A percentile compares a stretch with the other conserved stretches of the same genome.
These are phyloP conservation scores for Sterna hirundo DNA, from an alignment of 2,113 vertebrate species.

Conservation along the genomic window DNA sequence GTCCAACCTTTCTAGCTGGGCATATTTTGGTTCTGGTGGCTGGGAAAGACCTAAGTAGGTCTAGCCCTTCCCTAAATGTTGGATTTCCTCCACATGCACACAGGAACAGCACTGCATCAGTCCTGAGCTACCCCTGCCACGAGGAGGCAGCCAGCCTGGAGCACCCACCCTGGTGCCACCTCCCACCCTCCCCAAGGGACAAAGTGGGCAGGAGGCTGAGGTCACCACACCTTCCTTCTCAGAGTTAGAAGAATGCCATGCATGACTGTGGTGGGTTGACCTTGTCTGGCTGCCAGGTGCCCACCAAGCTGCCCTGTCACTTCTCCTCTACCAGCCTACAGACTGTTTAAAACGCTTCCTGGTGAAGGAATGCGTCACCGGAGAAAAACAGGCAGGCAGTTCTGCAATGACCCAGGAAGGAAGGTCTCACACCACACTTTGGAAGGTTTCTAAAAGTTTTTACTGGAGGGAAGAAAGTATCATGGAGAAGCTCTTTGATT, in stretches of 20 bases:
- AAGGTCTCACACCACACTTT: not conserved
- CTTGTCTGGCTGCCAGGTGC: not conserved
- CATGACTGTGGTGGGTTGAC: not conserved
- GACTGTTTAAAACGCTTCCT: not conserved
- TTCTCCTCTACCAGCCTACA: not conserved
- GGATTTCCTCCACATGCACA: not conserved
- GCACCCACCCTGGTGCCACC: not conserved
- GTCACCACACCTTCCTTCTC: not conserved
- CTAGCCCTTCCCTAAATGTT: not conserved
- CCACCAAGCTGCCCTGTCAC: not conserved
- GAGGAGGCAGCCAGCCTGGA: not conserved
- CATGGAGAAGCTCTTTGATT: not conserved
- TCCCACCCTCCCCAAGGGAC: not conserved
- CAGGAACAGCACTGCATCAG: not conserved
- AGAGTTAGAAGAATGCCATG: not conserved
- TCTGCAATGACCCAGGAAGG: not conserved
- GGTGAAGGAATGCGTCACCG: not conserved
- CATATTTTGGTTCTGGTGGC: not conserved
- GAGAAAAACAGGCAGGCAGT: not conserved
- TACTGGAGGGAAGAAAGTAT: not conserved
- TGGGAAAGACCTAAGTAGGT: not conserved
- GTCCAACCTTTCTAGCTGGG: rapidly evolving
- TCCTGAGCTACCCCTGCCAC: not conserved
- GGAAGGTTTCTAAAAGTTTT: not conserved
- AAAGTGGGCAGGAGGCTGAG: not conserved